Conservation (phyloP, 2,797 vertebrate genomes). For the Hylomyscus alleni region DNA sequence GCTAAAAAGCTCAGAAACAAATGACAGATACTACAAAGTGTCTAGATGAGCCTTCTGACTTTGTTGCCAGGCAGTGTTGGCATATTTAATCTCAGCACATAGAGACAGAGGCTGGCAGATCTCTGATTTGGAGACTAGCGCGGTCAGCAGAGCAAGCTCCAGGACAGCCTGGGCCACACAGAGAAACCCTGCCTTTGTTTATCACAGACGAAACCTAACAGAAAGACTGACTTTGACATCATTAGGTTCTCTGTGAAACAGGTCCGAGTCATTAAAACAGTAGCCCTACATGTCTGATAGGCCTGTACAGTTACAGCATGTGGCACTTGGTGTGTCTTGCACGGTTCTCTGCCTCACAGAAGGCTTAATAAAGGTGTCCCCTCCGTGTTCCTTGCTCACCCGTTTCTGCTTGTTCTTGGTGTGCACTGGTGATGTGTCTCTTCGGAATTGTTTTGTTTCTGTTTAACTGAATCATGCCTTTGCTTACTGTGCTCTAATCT, state of each 20-base stretch:
- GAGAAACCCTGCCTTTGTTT: constrained; percentile 16
- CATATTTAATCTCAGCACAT: neutral
- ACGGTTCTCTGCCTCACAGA: neutral
- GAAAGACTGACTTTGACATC: constrained; percentile 35
- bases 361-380: constrained; percentile 18
- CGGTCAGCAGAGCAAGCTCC: neutral
- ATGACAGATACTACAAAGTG: constrained; percentile 34
- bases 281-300: neutral
- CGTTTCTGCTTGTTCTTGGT: constrained; percentile 3
- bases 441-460: constrained; percentile 49
- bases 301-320: neutral
- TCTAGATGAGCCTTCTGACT: constrained; percentile 31
- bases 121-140: neutral
- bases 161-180: neutral
- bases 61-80: neutral
- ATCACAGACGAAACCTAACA: constrained; percentile 36
- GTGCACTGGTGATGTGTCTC: constrained; percentile 46
- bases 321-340: neutral
- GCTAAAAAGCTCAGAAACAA: constrained; percentile 55
- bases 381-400: neutral
- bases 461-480: constrained; percentile 27
- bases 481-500: constrained; percentile 50
- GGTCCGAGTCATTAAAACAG: constrained; percentile 14
- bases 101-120: neutral
- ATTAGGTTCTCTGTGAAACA: constrained; percentile 51